Percentiles rank a stretch among this genome's conserved stretches.
Conservation (phyloP, 2,888 invertebrate genomes). For the Girardia tigrina region DNA sequence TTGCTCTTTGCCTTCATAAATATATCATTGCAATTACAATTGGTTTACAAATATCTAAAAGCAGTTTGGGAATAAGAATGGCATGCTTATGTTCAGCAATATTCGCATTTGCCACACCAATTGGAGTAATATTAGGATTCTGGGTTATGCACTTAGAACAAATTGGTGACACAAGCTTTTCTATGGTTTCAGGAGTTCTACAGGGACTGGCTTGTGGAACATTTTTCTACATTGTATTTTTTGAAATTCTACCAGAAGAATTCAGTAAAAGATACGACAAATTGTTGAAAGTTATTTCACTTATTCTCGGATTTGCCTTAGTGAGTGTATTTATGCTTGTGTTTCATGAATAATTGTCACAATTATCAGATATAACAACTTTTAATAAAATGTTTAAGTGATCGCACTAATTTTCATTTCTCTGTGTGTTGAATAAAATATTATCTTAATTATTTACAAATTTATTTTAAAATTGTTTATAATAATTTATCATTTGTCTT, state of each 20-base stretch:
- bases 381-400: too few relatives aligned
- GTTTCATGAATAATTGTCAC: constrained; percentile 19
- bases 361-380: too few relatives aligned
- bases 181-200: constrained; percentile 42
- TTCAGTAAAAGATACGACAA: neutral
- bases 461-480: too few relatives aligned
- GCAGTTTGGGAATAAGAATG: constrained; percentile 40
- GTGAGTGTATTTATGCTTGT: constrained; percentile 24
- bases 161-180: neutral
- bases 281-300: neutral
- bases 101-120: constrained; percentile 56
- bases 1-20: constrained; percentile 53
- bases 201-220: constrained; percentile 78
- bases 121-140: constrained; percentile 57
- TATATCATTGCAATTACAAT: constrained; percentile 52
- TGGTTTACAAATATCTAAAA: constrained; percentile 49
- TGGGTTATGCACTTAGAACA: constrained; percentile 38
- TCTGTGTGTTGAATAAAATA: too few relatives aligned
- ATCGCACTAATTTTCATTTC: too few relatives aligned
- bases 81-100: constrained; percentile 39
- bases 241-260: constrained; percentile 62
- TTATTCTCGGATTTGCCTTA: constrained; percentile 29
- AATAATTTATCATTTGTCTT: too few relatives aligned
- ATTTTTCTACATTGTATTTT: constrained; percentile 75
- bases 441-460: too few relatives aligned